These are phyloP conservation scores for Parasteatoda tepidariorum DNA, from an alignment of 1,140 invertebrate species.

Conservation along the genomic window DNA sequence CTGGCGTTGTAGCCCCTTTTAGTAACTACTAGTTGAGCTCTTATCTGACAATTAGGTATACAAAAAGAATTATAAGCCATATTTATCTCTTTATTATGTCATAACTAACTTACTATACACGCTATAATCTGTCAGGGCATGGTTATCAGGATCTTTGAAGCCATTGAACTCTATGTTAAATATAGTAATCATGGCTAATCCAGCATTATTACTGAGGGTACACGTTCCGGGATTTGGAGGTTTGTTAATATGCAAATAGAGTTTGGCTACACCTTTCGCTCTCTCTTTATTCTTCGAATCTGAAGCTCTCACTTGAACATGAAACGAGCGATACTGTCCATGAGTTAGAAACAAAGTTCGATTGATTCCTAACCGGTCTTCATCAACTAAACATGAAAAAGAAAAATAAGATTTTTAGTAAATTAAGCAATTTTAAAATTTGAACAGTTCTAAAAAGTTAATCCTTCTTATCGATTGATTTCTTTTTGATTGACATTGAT, in stretches of 20 bases:
- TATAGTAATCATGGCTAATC: constrained; percentile 4
- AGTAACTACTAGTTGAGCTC: too few relatives aligned
- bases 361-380: constrained; percentile 29
- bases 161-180: constrained; percentile 4
- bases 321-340: background rate
- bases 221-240: constrained; percentile 10
- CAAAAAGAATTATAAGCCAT: too few relatives aligned
- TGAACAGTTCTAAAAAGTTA: too few relatives aligned
- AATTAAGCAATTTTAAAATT: too few relatives aligned
- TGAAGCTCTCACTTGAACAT: constrained; percentile 16
- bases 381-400: constrained; percentile 6
- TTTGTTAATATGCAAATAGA: constrained; percentile 29
- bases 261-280: constrained; percentile 30
- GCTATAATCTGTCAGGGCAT: constrained; percentile 10
- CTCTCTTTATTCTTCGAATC: background rate
- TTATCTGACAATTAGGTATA: too few relatives aligned
- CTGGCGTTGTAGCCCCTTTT: too few relatives aligned
- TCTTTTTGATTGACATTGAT: too few relatives aligned
- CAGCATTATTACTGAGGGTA: background rate
- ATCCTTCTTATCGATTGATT: too few relatives aligned
- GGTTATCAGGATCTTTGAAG: constrained; percentile 8
- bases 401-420: too few relatives aligned
- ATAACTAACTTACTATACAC: constrained; percentile 32
- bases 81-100: too few relatives aligned
- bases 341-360: background rate